Percentiles rank a stretch among this genome's conserved stretches.
Conservation (phyloP, 2,888 invertebrate species). For the Aelia acuminata region DNA sequence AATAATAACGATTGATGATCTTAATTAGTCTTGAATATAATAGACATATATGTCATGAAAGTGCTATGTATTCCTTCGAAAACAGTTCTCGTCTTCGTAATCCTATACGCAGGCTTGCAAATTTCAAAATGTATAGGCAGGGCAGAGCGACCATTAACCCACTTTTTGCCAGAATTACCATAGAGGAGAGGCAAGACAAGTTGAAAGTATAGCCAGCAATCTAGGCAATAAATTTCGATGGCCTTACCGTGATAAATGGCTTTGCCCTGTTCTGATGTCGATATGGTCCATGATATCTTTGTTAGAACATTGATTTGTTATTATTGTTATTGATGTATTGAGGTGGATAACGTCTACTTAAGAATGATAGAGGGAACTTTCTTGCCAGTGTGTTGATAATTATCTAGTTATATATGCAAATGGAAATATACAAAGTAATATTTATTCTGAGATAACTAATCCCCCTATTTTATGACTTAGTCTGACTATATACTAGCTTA, state of each 20-base stretch:
- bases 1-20: no score
- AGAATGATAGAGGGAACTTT: not conserved
- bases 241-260: not conserved
- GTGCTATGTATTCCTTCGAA: no score
- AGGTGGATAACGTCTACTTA: not conserved
- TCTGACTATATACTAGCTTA: no score
- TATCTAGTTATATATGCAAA: not conserved
- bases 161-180: not conserved
- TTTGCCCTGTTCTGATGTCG: not conserved
- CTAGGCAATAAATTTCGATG: slow-evolving; percentile 12
- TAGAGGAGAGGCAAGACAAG: not conserved
- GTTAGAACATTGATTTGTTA: not conserved
- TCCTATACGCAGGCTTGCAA: not conserved
- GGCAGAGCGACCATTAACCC: not conserved
- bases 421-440: no score
- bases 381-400: not conserved
- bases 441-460: no score
- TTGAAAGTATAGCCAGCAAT: not conserved
- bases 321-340: not conserved
- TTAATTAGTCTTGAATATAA: no score
- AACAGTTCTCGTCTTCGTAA: no score
- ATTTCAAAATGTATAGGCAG: not conserved
- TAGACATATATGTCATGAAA: no score
- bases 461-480: no score
- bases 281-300: not conserved